Evolutionary conservation across 1,140 invertebrate genomes (phyloP).

Genomic region (Drosophila ohnishii): DNA sequence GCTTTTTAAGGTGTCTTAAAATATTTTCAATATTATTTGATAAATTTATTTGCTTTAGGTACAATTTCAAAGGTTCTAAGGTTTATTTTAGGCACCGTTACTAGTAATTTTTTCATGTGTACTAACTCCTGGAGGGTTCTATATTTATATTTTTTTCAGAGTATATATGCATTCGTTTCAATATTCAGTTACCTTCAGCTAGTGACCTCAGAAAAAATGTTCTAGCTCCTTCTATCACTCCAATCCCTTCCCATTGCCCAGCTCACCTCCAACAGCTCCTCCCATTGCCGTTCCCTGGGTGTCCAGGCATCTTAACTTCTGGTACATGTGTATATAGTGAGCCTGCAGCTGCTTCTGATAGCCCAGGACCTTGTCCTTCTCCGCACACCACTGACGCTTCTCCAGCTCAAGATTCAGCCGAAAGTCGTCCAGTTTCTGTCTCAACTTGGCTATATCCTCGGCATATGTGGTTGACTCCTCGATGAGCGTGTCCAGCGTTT

Average conservation of each 20-base stretch:
- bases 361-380: slow-evolving; percentile 75
- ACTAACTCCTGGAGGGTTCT: too few species aligned
- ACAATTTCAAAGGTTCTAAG: neutral
- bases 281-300: slow-evolving; percentile 22
- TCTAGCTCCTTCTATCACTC: neutral
- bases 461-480: slow-evolving; percentile 79
- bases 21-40: neutral
- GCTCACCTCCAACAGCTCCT: neutral
- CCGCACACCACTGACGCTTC: slow-evolving; percentile 78
- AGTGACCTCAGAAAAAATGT: neutral
- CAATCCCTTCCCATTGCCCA: slow-evolving; percentile 34
- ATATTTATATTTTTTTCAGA: neutral
- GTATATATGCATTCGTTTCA: neutral
- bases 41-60: neutral
- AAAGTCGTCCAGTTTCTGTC: slow-evolving; percentile 74
- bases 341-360: slow-evolving; percentile 80
- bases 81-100: neutral
- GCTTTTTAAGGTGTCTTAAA: neutral
- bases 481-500: slow-evolving; percentile 72
- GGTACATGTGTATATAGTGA: slow-evolving; percentile 82
- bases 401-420: slow-evolving; percentile 75
- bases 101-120: neutral
- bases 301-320: slow-evolving; percentile 78
- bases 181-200: neutral
- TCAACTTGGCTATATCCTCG: slow-evolving; percentile 75